These are phyloP conservation scores for Oreochromis tanganicae DNA, from an alignment of 2,113 vertebrate species.

Conservation along the genomic window DNA sequence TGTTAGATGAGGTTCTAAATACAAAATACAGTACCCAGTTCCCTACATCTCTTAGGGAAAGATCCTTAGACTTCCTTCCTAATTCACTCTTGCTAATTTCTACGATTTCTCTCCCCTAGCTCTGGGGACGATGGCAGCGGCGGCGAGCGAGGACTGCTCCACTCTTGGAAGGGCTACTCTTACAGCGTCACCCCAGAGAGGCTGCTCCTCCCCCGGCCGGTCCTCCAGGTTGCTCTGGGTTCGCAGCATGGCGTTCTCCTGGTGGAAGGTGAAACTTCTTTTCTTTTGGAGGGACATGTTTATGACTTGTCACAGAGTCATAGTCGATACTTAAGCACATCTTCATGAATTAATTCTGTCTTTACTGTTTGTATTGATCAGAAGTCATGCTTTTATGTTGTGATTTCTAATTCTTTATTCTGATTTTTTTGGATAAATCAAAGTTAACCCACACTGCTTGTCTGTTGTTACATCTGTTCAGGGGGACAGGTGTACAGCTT, in stretches of 20 bases:
- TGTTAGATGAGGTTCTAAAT: neutral
- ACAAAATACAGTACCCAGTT: neutral
- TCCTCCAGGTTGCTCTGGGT: constrained; percentile 88
- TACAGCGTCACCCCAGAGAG: constrained; percentile 80
- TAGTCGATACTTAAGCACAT: neutral
- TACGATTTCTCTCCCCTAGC: constrained; percentile 46
- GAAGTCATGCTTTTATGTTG: neutral
- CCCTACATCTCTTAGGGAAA: neutral
- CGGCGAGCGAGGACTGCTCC: constrained; percentile 83
- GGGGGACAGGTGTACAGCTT: constrained; percentile 93
- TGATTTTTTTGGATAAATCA: neutral
- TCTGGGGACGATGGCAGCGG: constrained; percentile 76
- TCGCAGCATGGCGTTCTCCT: constrained; percentile 83
- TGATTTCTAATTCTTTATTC: neutral
- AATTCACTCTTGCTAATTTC: neutral
- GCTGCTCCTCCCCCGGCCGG: constrained; percentile 78
- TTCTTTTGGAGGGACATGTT: neutral
- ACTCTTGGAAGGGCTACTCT: constrained; percentile 88
- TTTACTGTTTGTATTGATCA: neutral
- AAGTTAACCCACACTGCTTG: neutral
- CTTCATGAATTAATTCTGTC: neutral
- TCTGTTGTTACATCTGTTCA: constrained; percentile 19
- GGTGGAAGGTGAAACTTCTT: constrained; percentile 78
- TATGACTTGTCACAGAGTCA: neutral
- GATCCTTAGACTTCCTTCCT: neutral